Evolutionary conservation across 2,797 vertebrate species (phyloP), one percentile per base, ranked within the genome.

Genomic region (Choloepus didactylus): DNA sequence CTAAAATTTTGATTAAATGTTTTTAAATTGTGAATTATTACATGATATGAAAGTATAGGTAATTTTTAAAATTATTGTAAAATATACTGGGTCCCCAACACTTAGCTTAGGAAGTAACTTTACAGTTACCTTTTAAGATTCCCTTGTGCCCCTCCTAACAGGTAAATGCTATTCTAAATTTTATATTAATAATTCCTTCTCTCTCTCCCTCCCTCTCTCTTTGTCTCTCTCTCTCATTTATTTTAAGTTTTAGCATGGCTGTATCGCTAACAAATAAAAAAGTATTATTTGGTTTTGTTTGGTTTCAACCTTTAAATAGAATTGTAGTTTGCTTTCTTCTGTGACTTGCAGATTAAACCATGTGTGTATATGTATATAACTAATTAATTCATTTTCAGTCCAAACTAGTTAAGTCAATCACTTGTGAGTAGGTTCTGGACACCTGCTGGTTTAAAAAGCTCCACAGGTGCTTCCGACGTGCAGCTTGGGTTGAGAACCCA

Each of bases 241-340:
- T 19, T 44, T 56, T 18, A 9, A 10, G 21, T 44, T 77, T 94
- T 87, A 93, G 82, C 10, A 51, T 70, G 15, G 38, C 1, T 14
- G 21, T 75, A 25, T 70, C 21, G 44, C 64, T 77, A 31, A 92
- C 72, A 59, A 70, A 38, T 21, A 35, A 49, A 49, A 49, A 49
- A 10, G 46, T 51, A 11, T 54, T 21, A 5, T 46, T 73, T 49
- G n/a, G 6, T 60, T 79, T 88, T 91, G 35, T 81, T 73, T 88
- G 72, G 60, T 86, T 90, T 92, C 70, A 35, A 64, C 54, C 23
- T 77, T 87, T 66, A 69, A 80, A 27, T 46, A 76, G 11, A 88
- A 89, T 41, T 64, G 3, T 14, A 38, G 38, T 80, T 75, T 91
- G 14, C 75, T 75, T 46, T 73, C 64, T 44, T 77, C 35, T 81